Base-by-base conservation (phyloP, 2,797 vertebrate genomes). In the Pipistrellus pipistrellus region DNA sequence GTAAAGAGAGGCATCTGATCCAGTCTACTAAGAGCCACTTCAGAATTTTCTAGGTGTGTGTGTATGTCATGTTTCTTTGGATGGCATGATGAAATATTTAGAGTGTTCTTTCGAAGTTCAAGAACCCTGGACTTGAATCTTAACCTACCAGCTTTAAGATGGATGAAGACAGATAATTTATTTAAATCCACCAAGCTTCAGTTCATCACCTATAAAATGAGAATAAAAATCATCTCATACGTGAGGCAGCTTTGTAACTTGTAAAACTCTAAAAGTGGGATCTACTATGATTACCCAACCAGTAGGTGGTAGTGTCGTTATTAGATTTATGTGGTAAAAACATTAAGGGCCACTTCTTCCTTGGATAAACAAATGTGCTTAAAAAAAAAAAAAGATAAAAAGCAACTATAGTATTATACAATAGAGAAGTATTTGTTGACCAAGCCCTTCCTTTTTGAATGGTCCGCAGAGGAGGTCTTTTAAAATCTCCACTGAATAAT, bases 361-460 rank as follows among this genome's bases (percentile, higher is more conserved):
- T 76, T 46, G 76, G 55, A 88, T 77, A 66, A 80, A 72, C 11
- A 55, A 64, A 12, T 53, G 13, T 75, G 72, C 9, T 35, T 35
- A 6, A n/a, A 66, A 51, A 51, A 23, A n/a, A 23, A 55, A 55
- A 25, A 57, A 78, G 38, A n/a, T 71, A 15, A 66, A 66, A 10
- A 55, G 18, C 4, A 76, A 53, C 85, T 59, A 46, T 62, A 17
- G 35, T 32, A 7, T 90, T 80, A 30, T 71, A 90, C 21, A 94
- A 71, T 62, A 81, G 85, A 32, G 41, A 83, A 72, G 38, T 46
- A 51, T 78, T 55, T 83, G 48, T 83, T 55, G 92, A 41, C n/a
- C 20, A 51, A 94, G 32, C 35, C 76, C 48, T 95, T 94, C 48
- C 86, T 7, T 91, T 90, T 12, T 53, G 82, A 90, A 80, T 44